Percentiles rank a stretch among this genome's conserved stretches.
Conservation (phyloP, 2,888 invertebrate species). For the Scrobipalpa atriplicella region DNA sequence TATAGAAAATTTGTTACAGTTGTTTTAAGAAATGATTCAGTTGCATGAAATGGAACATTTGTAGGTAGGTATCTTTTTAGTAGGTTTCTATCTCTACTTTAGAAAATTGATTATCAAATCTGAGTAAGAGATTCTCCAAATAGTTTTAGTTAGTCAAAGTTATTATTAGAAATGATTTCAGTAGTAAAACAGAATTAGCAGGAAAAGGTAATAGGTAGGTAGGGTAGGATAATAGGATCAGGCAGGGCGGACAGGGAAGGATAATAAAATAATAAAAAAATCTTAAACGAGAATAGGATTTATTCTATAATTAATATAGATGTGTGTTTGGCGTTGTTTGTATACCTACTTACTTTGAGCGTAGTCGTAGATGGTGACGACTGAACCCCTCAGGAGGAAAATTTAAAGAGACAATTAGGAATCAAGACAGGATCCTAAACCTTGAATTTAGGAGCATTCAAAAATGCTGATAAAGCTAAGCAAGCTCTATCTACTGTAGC, state of each 20-base stretch:
- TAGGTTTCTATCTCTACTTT: too few relatives aligned
- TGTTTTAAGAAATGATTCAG: too few relatives aligned
- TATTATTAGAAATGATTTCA: conserved; percentile 6
- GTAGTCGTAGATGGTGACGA: not conserved
- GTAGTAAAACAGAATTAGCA: not conserved
- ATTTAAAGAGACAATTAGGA: too few relatives aligned
- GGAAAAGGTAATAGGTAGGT: too few relatives aligned
- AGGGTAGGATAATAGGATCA: conserved; percentile 10
- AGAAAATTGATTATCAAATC: too few relatives aligned
- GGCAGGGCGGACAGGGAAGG: conserved; percentile 16
- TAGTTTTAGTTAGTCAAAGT: not conserved
- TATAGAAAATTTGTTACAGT: too few relatives aligned
- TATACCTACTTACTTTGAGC: too few relatives aligned
- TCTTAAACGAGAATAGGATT: conserved; percentile 4
- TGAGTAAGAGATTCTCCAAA: not conserved
- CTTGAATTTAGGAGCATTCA: too few relatives aligned
- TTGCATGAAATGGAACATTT: too few relatives aligned
- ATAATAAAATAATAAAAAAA: conserved; percentile 17
- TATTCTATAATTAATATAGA: not conserved
- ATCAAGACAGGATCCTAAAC: too few relatives aligned
- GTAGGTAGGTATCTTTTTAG: too few relatives aligned
- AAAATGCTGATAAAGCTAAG: not conserved
- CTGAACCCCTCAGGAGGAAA: too few relatives aligned
- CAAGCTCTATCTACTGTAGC: not conserved
- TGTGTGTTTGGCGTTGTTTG: not conserved